These are phyloP conservation scores for Lacerta agilis DNA, from an alignment of 2,797 vertebrate genomes.

Conservation along the genomic window DNA sequence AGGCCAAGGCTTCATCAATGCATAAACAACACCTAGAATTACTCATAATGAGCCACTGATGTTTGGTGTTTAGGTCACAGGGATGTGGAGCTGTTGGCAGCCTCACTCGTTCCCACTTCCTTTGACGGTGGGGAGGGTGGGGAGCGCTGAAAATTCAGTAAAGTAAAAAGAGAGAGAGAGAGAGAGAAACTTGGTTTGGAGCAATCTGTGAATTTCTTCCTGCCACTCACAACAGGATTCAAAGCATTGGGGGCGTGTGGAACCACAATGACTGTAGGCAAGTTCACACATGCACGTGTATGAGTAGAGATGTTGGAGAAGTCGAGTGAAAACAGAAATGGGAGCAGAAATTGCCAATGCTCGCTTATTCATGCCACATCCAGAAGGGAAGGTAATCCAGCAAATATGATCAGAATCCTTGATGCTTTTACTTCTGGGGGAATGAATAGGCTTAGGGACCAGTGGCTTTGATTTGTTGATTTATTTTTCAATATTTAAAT, in stretches of 20 bases:
- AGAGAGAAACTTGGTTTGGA: neutral
- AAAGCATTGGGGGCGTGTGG: neutral
- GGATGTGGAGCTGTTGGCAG: conserved; percentile 24
- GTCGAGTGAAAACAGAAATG: no score
- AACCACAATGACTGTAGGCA: neutral
- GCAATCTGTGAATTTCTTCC: neutral
- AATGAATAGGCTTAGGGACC: no score
- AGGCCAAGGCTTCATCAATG: conserved; percentile 30
- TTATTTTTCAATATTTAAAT: no score
- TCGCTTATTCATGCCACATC: no score
- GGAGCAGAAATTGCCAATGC: no score
- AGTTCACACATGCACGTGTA: neutral
- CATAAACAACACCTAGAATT: conserved; percentile 61
- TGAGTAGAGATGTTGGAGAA: no score
- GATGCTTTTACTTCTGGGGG: no score
- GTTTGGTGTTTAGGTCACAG: conserved; percentile 51
- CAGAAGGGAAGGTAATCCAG: no score
- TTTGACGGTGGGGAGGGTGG: rapidly evolving
- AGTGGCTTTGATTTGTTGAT: no score
- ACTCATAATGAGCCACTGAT: conserved; percentile 58
- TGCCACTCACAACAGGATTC: conserved; percentile 1
- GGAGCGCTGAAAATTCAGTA: conserved; percentile 1
- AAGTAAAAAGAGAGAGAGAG: neutral
- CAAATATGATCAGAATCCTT: no score
- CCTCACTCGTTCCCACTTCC: rapidly evolving